A percentile compares a stretch with the other conserved stretches of the same genome.
Conservation (phyloP, 2,113 vertebrate genomes). For the Sisor rabdophorus region DNA sequence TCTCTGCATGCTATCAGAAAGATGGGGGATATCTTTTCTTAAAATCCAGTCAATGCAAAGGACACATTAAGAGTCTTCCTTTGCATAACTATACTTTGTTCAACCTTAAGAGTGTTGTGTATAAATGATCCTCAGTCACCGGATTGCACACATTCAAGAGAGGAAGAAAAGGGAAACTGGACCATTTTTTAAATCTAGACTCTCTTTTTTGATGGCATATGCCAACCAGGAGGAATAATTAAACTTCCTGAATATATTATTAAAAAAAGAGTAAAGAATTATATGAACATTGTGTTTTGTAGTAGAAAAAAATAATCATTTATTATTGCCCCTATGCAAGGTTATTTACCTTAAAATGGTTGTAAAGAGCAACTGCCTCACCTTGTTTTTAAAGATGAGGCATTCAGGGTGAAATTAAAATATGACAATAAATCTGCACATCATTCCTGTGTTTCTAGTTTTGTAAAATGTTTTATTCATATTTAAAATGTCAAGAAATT, state of each 20-base stretch:
- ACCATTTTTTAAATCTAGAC: conserved; percentile 6
- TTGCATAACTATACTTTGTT: conserved; percentile 12
- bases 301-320: conserved; percentile 36
- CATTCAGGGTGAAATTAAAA: conserved; percentile 47
- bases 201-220: conserved; percentile 3
- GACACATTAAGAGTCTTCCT: conserved; percentile 1
- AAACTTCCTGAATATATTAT: conserved; percentile 44
- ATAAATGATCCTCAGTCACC: conserved; percentile 35
- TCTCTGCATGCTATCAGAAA: conserved; percentile 9
- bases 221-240: conserved; percentile 11
- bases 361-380: conserved; percentile 37
- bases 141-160: conserved; percentile 14
- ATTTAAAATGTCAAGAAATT: no score
- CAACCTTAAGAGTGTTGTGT: conserved; percentile 20
- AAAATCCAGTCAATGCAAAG: conserved; percentile 3
- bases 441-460: conserved; percentile 18
- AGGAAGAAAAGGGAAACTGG: conserved; percentile 17
- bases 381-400: conserved; percentile 38
- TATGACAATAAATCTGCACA: conserved; percentile 52
- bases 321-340: conserved; percentile 51
- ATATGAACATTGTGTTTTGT: conserved; percentile 50
- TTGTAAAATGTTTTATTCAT: not conserved
- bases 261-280: conserved; percentile 11
- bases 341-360: conserved; percentile 41
- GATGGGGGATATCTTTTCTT: conserved; percentile 1